Conservation (phyloP, 2,113 vertebrate species). For the Oplegnathus fasciatus region DNA sequence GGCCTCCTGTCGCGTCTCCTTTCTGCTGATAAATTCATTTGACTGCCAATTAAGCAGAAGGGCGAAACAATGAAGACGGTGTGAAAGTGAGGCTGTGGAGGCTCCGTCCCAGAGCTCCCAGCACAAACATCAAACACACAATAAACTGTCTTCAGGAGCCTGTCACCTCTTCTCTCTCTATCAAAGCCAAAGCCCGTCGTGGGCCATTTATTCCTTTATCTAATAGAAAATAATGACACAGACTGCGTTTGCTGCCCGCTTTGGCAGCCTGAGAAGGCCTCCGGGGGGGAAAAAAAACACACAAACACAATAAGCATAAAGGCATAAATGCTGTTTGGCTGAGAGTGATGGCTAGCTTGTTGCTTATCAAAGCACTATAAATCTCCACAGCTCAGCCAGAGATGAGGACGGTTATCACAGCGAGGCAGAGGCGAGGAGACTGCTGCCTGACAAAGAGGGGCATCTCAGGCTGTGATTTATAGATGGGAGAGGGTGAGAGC, state of each 20-base stretch:
- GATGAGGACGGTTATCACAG: constrained; percentile 90
- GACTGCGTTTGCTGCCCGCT: constrained; percentile 80
- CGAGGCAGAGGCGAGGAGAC: constrained; percentile 87
- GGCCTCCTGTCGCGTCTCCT: constrained; percentile 12
- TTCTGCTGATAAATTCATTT: constrained; percentile 23
- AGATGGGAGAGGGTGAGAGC: constrained; percentile 79
- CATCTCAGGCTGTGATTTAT: constrained; percentile 78
- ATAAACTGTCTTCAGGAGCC: constrained; percentile 50
- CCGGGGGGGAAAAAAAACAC: constrained; percentile 68
- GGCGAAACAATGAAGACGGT: background rate
- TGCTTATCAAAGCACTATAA: constrained; percentile 91
- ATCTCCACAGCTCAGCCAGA: constrained; percentile 90
- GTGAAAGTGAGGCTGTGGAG: background rate
- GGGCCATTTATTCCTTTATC: constrained; percentile 89
- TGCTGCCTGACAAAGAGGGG: constrained; percentile 86
- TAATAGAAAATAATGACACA: constrained; percentile 90
- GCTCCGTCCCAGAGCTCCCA: background rate
- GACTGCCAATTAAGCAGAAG: constrained; percentile 34
- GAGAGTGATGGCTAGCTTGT: constrained; percentile 87
- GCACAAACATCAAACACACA: constrained; percentile 8
- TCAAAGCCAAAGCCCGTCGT: constrained; percentile 78
- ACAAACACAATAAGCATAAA: constrained; percentile 92
- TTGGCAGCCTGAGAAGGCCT: constrained; percentile 75
- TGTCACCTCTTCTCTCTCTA: constrained; percentile 86
- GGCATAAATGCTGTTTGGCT: constrained; percentile 88